Conservation (phyloP, 2,113 vertebrate genomes). For the Sinocyclocheilus anophthalmus region DNA sequence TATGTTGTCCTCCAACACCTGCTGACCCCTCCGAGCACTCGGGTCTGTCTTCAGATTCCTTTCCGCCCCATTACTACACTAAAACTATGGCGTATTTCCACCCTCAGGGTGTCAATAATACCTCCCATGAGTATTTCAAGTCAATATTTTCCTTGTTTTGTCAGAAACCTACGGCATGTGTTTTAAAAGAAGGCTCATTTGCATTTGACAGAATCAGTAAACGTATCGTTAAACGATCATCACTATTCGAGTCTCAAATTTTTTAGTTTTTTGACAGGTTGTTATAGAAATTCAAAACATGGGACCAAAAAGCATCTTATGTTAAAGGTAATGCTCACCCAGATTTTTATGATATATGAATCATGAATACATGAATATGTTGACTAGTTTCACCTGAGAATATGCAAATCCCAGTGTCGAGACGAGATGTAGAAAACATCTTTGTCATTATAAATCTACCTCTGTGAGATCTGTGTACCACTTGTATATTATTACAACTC, state of each 20-base stretch:
- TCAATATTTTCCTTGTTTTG: background rate
- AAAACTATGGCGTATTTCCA: slow-evolving; percentile 39
- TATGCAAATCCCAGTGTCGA: background rate
- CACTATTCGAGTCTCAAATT: background rate
- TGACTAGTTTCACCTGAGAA: background rate
- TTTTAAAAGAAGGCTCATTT: background rate
- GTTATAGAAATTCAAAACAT: slow-evolving; percentile 8
- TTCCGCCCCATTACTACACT: slow-evolving; percentile 36
- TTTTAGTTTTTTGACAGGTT: slow-evolving; percentile 16
- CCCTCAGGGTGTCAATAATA: slow-evolving; percentile 12
- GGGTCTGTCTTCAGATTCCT: slow-evolving; percentile 51
- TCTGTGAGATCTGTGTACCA: background rate
- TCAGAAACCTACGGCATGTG: background rate
- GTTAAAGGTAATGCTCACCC: background rate
- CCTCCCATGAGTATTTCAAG: slow-evolving; percentile 39
- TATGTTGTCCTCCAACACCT: slow-evolving; percentile 54
- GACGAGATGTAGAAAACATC: background rate
- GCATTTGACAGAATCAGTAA: slow-evolving; percentile 10
- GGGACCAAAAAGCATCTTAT: background rate
- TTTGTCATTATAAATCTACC: slow-evolving; percentile 16
- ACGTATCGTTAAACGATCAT: background rate
- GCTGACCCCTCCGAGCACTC: slow-evolving; percentile 54
- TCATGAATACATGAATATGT: background rate
- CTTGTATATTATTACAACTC: slow-evolving; percentile 7
- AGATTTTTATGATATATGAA: slow-evolving; percentile 20